Percentiles rank a stretch among this genome's conserved stretches.
phyloP scores from a whole-genome alignment of 2,113 vertebrate species.

The Melanocharis versteri region DNA sequence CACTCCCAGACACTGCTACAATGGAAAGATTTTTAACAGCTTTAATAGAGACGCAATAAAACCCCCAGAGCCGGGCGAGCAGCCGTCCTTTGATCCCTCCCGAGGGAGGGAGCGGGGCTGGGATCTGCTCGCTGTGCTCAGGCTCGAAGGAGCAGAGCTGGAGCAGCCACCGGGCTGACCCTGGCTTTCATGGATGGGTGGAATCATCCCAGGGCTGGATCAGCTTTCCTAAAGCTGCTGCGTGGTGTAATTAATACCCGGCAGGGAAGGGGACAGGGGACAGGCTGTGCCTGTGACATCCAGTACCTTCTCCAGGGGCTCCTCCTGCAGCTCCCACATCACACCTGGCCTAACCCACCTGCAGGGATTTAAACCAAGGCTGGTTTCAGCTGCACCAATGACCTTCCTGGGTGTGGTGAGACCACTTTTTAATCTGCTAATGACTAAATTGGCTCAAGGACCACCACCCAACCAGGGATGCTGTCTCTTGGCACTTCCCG shows the following conservation, averaged over 20 bases:
- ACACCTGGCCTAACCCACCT: neutral
- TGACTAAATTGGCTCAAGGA: rapidly evolving
- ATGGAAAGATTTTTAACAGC: constrained; percentile 4
- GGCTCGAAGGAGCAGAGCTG: neutral
- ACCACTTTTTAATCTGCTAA: rapidly evolving
- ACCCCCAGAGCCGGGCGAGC: neutral
- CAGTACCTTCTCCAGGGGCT: neutral
- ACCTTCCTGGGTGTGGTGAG: neutral
- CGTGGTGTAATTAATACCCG: rapidly evolving
- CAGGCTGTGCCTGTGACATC: rapidly evolving
- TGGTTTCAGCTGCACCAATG: neutral
- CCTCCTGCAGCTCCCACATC: neutral
- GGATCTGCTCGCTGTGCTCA: neutral
- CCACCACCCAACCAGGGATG: rapidly evolving
- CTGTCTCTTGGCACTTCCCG: rapidly evolving
- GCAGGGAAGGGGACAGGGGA: neutral
- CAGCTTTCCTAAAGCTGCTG: neutral
- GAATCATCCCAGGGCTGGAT: neutral
- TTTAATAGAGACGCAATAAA: constrained; percentile 3
- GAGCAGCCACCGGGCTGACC: neutral
- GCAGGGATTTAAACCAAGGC: neutral
- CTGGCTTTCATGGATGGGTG: neutral
- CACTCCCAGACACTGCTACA: constrained; percentile 18
- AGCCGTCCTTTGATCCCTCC: neutral
- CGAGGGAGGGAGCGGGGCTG: neutral